phyloP scores from a whole-genome alignment of 2,888 invertebrate species.

The Crematogaster levior region DNA sequence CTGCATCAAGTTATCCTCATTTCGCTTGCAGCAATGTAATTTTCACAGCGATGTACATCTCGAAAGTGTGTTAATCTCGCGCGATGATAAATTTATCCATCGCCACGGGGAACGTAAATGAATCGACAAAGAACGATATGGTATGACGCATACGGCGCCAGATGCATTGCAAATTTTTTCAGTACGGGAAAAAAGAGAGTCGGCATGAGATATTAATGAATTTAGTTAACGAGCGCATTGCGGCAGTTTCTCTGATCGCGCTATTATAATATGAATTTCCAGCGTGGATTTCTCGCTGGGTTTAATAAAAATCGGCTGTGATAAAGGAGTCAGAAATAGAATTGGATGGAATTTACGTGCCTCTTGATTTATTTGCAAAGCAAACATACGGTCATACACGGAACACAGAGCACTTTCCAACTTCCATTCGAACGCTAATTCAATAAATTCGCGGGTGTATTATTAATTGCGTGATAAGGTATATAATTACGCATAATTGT shows the following conservation, averaged over 20 bases:
- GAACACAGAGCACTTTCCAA: background rate
- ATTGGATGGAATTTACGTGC: conserved; percentile 6
- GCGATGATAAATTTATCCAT: conserved; percentile 20
- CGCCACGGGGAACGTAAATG: conserved; percentile 5
- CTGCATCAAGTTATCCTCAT: background rate
- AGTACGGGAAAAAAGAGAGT: background rate
- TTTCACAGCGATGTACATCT: background rate
- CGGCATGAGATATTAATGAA: background rate
- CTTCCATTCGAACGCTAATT: background rate
- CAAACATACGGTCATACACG: conserved; percentile 1
- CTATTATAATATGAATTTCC: conserved; percentile 23
- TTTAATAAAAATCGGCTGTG: conserved; percentile 7
- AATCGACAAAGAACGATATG: conserved; percentile 12
- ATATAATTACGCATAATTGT: conserved; percentile 5
- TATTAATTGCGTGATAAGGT: conserved; percentile 16
- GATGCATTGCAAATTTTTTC: background rate
- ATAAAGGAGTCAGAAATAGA: conserved; percentile 14
- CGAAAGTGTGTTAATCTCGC: conserved; percentile 25
- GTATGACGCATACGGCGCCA: background rate
- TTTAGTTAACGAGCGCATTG: conserved; percentile 8
- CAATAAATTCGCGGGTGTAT: background rate
- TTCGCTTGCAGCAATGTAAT: conserved; percentile 15
- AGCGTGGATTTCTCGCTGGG: background rate
- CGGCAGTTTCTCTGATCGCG: background rate
- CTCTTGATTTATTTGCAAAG: background rate